Conservation (phyloP, 2,888 invertebrate genomes). For the Spilosoma lubricipeda region DNA sequence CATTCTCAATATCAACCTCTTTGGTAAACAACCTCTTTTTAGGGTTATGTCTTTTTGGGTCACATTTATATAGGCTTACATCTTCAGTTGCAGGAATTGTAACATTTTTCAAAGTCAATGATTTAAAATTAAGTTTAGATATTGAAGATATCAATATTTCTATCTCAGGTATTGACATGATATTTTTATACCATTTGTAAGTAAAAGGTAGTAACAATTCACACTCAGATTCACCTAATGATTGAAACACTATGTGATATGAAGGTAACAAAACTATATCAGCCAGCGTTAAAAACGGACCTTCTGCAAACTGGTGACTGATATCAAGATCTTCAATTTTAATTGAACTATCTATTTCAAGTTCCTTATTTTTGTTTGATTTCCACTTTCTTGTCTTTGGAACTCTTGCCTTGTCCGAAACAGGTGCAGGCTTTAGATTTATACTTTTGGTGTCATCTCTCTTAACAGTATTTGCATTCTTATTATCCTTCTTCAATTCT, state of each 20-base stretch:
- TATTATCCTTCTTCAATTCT: slow-evolving; percentile 77
- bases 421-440: slow-evolving; percentile 3
- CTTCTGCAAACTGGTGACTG: slow-evolving; percentile 93
- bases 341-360: slow-evolving; percentile 73
- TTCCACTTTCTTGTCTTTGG: slow-evolving; percentile 82
- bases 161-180: slow-evolving; percentile 59
- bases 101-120: slow-evolving; percentile 50
- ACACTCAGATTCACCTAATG: slow-evolving; percentile 68
- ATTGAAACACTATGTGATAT: slow-evolving; percentile 87
- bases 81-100: slow-evolving; percentile 82
- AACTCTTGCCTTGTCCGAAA: slow-evolving; percentile 55
- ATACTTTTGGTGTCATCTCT: not conserved
- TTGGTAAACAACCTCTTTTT: slow-evolving; percentile 91
- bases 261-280: slow-evolving; percentile 93
- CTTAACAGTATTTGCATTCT: slow-evolving; percentile 48
- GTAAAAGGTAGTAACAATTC: slow-evolving; percentile 86
- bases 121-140: slow-evolving; percentile 42
- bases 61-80: slow-evolving; percentile 92
- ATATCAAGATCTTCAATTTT: slow-evolving; percentile 84
- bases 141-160: slow-evolving; percentile 48
- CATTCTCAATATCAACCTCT: slow-evolving; percentile 90
- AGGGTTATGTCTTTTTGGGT: slow-evolving; percentile 91
- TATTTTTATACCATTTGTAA: slow-evolving; percentile 87
- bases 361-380: slow-evolving; percentile 74
- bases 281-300: slow-evolving; percentile 92